phyloP scores from a whole-genome alignment of 2,113 vertebrate genomes.

The Lipophrys pholis region DNA sequence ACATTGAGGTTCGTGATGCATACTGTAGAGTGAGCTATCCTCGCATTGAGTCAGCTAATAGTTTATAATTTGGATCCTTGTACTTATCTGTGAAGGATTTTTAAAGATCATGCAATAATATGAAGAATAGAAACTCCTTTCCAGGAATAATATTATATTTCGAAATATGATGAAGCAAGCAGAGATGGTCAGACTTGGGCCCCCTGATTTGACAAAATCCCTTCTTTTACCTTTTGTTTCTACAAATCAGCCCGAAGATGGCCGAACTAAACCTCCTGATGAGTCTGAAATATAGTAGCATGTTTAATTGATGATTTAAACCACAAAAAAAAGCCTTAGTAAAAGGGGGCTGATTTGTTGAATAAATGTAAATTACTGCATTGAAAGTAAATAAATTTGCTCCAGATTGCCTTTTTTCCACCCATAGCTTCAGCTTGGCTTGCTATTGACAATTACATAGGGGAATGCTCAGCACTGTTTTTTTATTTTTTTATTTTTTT shows the following conservation, averaged over 20 bases:
- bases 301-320: background rate
- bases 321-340: background rate
- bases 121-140: too few relatives aligned
- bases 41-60: too few relatives aligned
- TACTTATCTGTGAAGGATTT: too few relatives aligned
- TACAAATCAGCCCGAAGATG: constrained; percentile 18
- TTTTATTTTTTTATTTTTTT: background rate
- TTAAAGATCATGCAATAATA: too few relatives aligned
- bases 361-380: constrained; percentile 30
- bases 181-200: too few relatives aligned
- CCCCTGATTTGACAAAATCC: too few relatives aligned
- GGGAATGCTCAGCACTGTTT: background rate
- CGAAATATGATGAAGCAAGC: too few relatives aligned
- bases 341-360: constrained; percentile 3
- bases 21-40: too few relatives aligned
- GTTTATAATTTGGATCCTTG: too few relatives aligned
- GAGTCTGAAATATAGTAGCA: constrained; percentile 15
- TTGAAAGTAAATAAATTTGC: background rate
- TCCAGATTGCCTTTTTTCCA: background rate
- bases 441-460: constrained; percentile 2
- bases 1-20: too few relatives aligned
- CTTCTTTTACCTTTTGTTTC: constrained; percentile 17
- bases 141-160: too few relatives aligned
- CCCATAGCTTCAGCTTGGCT: constrained; percentile 44
- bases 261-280: constrained; percentile 9